Evolutionary conservation across 2,797 vertebrate species (phyloP), one percentile per base, ranked within the genome.

Genomic region (Tauraco hartlaubi): DNA sequence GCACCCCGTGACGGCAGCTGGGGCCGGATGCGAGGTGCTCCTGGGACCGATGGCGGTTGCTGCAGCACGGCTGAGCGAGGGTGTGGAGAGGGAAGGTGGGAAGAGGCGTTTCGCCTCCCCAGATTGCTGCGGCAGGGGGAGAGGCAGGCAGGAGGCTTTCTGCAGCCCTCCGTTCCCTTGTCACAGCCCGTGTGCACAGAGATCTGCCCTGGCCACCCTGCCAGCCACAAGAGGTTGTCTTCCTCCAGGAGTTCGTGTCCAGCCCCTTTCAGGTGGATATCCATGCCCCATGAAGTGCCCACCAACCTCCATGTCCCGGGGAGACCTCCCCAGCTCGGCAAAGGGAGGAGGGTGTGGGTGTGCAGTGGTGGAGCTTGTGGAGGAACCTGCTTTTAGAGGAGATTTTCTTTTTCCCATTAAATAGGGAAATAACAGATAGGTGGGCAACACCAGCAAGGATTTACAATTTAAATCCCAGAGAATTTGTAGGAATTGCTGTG

Each of bases 301-400:
- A 1, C 56, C 0, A 0, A 31, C 20, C 20, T 61, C 31, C 1
- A 0, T 46, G 43, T 72, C 59, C 35, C 1, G 0, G 33, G n/a
- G 49, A 78, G 43, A 58, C 33, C 18, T 73, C 37, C 35, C 3
- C 37, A 35, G 37, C 23, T 56, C 0, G 2, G 43, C 54, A 41
- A 39, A 62, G 61, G 41, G 48, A 23, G 19, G 58, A 75, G 22
- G 18, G 7, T 8, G 26, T 14, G 51, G 18, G 7, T 8, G 26
- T 14, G 51, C 44, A 14, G 12, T 33, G 37, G 29, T 41, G 26
- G 29, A 49, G 29, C 59, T 86, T 19, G 12, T 19, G 33, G 31
- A 86, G 29, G 55, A 86, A 28, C 33, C 41, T 56, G n/a, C 59
- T 67, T 37, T 17, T 55, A 44, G 55, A 46, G 21, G 48, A 61